Percentiles rank a stretch among this genome's conserved stretches.
These are phyloP conservation scores for Coturnix japonica DNA, from an alignment of 2,113 vertebrate genomes.

Conservation along the genomic window DNA sequence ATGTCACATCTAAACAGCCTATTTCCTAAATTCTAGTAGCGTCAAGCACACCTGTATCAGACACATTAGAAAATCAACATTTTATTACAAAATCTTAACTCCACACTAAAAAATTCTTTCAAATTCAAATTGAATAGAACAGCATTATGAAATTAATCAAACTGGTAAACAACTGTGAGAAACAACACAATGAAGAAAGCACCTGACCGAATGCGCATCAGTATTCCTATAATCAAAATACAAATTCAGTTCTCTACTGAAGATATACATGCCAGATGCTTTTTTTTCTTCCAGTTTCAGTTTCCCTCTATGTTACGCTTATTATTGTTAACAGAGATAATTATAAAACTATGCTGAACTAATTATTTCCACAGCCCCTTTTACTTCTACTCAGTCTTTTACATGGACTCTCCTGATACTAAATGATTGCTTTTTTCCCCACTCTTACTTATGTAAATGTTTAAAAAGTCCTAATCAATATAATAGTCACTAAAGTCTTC, in stretches of 20 bases:
- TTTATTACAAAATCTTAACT: neutral
- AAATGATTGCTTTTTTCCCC: rapidly evolving
- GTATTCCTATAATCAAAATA: neutral
- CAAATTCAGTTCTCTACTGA: neutral
- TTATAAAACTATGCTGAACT: neutral
- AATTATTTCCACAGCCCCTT: neutral
- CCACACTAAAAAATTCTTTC: neutral
- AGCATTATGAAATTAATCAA: neutral
- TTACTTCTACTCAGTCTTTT: neutral
- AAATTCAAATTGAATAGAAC: neutral
- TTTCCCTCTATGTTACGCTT: neutral
- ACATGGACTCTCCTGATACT: neutral
- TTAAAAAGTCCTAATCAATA: neutral
- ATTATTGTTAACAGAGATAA: neutral
- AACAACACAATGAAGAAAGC: neutral
- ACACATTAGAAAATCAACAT: neutral
- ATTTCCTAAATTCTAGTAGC: neutral
- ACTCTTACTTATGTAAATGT: neutral
- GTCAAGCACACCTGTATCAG: neutral
- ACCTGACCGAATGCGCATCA: neutral
- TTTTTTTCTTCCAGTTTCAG: neutral
- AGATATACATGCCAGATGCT: neutral
- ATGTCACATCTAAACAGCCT: neutral
- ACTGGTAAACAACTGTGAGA: neutral
- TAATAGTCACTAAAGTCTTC: neutral